A percentile compares a stretch with the other conserved stretches of the same genome.
Evolutionary conservation across 2,888 invertebrate species (phyloP).

Genomic region (Xestia xanthographa): DNA sequence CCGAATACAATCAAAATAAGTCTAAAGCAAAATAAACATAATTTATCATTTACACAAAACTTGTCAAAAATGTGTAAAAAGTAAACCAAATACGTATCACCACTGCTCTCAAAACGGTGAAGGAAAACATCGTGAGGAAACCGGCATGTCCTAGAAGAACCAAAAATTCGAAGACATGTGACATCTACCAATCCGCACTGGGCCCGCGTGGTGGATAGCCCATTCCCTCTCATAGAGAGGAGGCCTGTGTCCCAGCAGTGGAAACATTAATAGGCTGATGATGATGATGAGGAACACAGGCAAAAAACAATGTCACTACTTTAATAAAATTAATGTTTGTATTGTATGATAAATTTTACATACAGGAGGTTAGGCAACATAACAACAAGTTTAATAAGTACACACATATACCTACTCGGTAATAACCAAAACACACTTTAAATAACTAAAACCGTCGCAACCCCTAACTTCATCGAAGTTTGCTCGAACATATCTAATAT

Average conservation of each 20-base stretch:
- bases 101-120: too few species aligned
- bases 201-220: too few species aligned
- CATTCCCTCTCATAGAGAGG: too few species aligned
- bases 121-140: too few species aligned
- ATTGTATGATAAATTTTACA: neutral
- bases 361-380: neutral
- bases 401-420: neutral
- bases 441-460: constrained; percentile 13
- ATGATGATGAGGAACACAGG: too few species aligned
- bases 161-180: too few species aligned
- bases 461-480: constrained; percentile 5
- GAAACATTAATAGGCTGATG: too few species aligned
- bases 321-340: neutral
- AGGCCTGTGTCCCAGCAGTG: too few species aligned
- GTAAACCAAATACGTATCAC: too few species aligned
- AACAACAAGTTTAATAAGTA: neutral
- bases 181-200: too few species aligned
- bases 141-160: too few species aligned
- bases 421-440: neutral
- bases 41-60: too few species aligned
- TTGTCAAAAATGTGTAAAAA: neutral
- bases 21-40: neutral
- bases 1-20: neutral
- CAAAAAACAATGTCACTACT: neutral
- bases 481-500: constrained; percentile 36